Conservation (phyloP, 2,888 invertebrate genomes). For the Junonia oenone region DNA sequence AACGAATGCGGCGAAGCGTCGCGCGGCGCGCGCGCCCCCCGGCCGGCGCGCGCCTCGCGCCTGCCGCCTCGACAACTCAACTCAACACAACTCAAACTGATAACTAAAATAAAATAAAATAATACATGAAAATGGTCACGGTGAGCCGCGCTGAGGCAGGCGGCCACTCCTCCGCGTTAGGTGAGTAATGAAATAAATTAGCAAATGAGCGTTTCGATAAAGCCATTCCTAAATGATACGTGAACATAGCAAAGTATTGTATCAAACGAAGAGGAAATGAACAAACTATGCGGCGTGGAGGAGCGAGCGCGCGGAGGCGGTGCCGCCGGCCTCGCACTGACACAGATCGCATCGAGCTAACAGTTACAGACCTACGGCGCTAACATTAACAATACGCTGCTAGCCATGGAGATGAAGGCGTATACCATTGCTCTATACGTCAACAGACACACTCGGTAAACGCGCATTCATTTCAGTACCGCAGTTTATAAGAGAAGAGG, state of each 20-base stretch:
- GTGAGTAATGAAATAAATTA: conserved; percentile 55
- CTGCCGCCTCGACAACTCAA: conserved; percentile 53
- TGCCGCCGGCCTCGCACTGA: conserved; percentile 59
- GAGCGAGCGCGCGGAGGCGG: conserved; percentile 49
- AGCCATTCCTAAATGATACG: conserved; percentile 76
- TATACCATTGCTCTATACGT: conserved; percentile 71
- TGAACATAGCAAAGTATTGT: conserved; percentile 68
- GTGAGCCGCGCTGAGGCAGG: conserved; percentile 41
- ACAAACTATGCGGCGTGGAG: conserved; percentile 61
- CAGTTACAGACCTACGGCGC: conserved; percentile 67
- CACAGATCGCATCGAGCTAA: conserved; percentile 71
- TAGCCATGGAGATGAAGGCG: conserved; percentile 76
- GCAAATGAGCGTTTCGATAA: conserved; percentile 73
- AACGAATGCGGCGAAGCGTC: conserved; percentile 49
- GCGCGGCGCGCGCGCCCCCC: conserved; percentile 23
- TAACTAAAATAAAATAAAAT: conserved; percentile 64
- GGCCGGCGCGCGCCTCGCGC: conserved; percentile 36
- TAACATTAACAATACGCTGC: conserved; percentile 74
- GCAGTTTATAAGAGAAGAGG: conserved; percentile 72
- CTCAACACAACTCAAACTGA: conserved; percentile 66
- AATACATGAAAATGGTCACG: conserved; percentile 55
- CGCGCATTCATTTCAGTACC: conserved; percentile 76
- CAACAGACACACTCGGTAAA: conserved; percentile 68
- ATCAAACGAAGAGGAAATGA: conserved; percentile 55
- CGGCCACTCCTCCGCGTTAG: conserved; percentile 42